A percentile compares a stretch with the other conserved stretches of the same genome.
Conservation (phyloP, 2,888 invertebrate genomes). For the Bimastos eiseni region DNA sequence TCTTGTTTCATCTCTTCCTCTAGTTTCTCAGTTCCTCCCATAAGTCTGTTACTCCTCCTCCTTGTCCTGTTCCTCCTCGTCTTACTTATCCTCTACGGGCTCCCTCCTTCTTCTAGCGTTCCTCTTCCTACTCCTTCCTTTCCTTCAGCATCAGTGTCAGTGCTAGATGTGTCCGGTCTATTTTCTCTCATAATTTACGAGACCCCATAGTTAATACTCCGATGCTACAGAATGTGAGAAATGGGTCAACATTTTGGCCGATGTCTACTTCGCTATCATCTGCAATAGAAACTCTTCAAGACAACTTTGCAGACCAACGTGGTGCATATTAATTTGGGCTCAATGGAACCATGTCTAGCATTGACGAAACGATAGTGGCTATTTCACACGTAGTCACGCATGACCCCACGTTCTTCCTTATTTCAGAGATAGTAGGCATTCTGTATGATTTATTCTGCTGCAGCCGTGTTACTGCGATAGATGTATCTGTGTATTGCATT, state of each 20-base stretch:
- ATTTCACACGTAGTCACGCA: too few species aligned
- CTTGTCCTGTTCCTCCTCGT: background rate
- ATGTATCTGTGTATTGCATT: too few species aligned
- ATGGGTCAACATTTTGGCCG: too few species aligned
- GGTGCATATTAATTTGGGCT: too few species aligned
- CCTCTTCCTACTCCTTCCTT: background rate
- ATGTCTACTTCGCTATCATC: too few species aligned
- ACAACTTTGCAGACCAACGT: background rate
- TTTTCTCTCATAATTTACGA: background rate
- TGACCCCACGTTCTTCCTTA: too few species aligned
- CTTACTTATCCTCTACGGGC: background rate
- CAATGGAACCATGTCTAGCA: too few species aligned
- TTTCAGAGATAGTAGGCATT: too few species aligned
- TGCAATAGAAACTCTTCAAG: background rate
- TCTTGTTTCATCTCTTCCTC: background rate
- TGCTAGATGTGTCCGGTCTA: background rate
- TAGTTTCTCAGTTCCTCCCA: background rate
- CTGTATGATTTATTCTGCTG: too few species aligned
- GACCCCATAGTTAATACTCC: background rate
- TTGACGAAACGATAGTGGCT: too few species aligned
- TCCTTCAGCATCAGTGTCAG: background rate
- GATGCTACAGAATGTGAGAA: background rate
- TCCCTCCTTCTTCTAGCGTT: background rate
- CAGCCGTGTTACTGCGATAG: too few species aligned
- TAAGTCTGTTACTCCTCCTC: background rate